A percentile compares a stretch with the other conserved stretches of the same genome.
phyloP scores from a whole-genome alignment of 2,113 vertebrate genomes.

The Engraulis encrasicolus region DNA sequence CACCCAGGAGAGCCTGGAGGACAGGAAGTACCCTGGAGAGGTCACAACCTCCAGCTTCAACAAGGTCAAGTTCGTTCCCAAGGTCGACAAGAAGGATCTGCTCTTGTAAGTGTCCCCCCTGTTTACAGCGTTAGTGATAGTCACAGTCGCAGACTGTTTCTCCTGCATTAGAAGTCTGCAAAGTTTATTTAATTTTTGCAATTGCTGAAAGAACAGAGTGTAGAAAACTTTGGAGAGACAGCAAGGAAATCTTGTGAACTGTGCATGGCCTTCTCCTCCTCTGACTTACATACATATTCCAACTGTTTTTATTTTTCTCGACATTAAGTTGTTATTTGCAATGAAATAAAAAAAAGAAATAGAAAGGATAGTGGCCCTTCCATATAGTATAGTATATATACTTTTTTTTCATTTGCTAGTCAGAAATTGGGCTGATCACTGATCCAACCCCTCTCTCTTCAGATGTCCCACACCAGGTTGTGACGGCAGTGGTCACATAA shows the following conservation, averaged over 20 bases:
- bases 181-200: neutral
- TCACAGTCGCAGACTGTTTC: neutral
- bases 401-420: neutral
- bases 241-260: slow-evolving; percentile 11
- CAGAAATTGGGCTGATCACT: slow-evolving; percentile 11
- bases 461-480: slow-evolving; percentile 98
- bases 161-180: neutral
- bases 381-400: too few species aligned
- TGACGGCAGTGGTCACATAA: slow-evolving; percentile 98
- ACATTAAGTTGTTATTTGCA: slow-evolving; percentile 8
- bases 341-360: neutral
- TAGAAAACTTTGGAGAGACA: neutral
- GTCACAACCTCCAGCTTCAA: slow-evolving; percentile 93
- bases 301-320: slow-evolving; percentile 17
- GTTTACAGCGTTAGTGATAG: neutral
- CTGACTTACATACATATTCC: slow-evolving; percentile 1
- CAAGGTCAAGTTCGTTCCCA: slow-evolving; percentile 93
- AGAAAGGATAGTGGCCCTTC: slow-evolving; percentile 8
- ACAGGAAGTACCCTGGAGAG: slow-evolving; percentile 95
- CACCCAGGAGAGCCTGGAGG: slow-evolving; percentile 86
- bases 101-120: slow-evolving; percentile 85
- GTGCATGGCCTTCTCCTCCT: slow-evolving; percentile 7
- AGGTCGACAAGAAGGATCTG: slow-evolving; percentile 96
- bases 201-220: neutral
- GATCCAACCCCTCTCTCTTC: slow-evolving; percentile 49